Evolutionary conservation across 53 echinoderm and acorn worm species (phyloP), one percentile per base, ranked within the genome.

Genomic region (Luidia sarsii): DNA sequence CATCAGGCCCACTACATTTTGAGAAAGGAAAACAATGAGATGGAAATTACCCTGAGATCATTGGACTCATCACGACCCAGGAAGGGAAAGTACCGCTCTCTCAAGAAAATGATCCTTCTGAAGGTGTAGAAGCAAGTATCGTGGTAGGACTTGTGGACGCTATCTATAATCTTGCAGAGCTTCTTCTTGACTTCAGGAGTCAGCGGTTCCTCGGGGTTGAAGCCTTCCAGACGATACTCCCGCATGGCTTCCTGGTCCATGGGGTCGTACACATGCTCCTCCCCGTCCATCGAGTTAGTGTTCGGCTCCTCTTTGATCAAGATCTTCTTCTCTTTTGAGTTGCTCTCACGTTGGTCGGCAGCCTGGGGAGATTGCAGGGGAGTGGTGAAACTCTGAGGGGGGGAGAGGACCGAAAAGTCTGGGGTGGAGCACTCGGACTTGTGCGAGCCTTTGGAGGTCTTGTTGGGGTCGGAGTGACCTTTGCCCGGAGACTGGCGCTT

Each of bases 101-200:
- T 71, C 32, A 97, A 66, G 67, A 97, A 90, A 29, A 85, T 86
- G 24, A 97, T 97, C 64, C 97, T 82, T 46, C 93, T 82, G 70
- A 93, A 94, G 69, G 97, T 97, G 67, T 93, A 97, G 82, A 84
- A 90, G 57, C 97, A 97, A n/a, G 91, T 97, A 77, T 97, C 94
- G 33, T 97, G 97, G 79, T 97, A 93, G 33, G 90, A 89, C 70
- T 97, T 94, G 89, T 94, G 83, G 48, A 97, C 94, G 62, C 83
- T 65, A 48, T 94, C 81, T 34, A 97, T 86, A 62, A 94, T 68
- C 83, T 94, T 94, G 22, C 64, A 80, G 21, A 88, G 83, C 57
- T 89, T 94, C 71, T 88, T 83, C 75, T 86, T 86, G 38, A 91
- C 74, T 65, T 97, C 94, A 0, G 94, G 94, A 22, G 89, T 88